Percentiles rank a stretch among this genome's conserved stretches.
These are phyloP conservation scores for Epinephelus malabaricus DNA, from an alignment of 2,797 vertebrate genomes.

Conservation along the genomic window DNA sequence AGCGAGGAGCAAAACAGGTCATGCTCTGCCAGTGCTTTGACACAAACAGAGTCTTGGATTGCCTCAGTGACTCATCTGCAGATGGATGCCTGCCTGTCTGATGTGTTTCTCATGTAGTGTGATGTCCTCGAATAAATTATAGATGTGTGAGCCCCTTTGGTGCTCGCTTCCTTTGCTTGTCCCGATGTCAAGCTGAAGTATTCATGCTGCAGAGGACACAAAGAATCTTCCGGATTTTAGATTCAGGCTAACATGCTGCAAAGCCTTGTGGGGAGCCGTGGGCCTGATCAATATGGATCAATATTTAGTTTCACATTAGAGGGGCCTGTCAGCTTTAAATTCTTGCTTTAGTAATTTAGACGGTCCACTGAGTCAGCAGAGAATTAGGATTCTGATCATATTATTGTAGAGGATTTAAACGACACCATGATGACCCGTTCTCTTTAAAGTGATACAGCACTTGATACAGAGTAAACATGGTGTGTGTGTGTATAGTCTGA, in stretches of 20 bases:
- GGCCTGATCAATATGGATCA: conserved; percentile 45
- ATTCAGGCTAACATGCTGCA: conserved; percentile 15
- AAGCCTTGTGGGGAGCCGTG: conserved; percentile 8
- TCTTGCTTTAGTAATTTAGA: conserved; percentile 31
- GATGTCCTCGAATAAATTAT: conserved; percentile 78
- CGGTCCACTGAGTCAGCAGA: neutral
- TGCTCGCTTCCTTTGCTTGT: conserved; percentile 30
- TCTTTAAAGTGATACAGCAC: neutral
- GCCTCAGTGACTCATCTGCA: conserved; percentile 53
- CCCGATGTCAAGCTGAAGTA: conserved; percentile 50
- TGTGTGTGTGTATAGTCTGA: neutral
- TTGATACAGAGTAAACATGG: neutral
- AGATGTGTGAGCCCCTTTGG: conserved; percentile 54
- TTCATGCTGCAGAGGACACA: conserved; percentile 53
- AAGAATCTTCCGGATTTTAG: conserved; percentile 21
- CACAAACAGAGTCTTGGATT: conserved; percentile 39
- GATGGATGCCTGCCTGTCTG: conserved; percentile 70
- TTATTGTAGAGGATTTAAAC: neutral
- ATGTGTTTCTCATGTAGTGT: conserved; percentile 77
- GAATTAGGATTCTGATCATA: neutral
- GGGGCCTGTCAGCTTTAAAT: conserved; percentile 22
- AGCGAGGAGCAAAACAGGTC: conserved; percentile 22
- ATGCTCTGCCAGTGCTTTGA: conserved; percentile 17
- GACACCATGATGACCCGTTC: neutral
- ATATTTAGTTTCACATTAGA: conserved; percentile 29